Conservation (phyloP, 2,797 vertebrate species). For the Petrocephalus sullivani region DNA sequence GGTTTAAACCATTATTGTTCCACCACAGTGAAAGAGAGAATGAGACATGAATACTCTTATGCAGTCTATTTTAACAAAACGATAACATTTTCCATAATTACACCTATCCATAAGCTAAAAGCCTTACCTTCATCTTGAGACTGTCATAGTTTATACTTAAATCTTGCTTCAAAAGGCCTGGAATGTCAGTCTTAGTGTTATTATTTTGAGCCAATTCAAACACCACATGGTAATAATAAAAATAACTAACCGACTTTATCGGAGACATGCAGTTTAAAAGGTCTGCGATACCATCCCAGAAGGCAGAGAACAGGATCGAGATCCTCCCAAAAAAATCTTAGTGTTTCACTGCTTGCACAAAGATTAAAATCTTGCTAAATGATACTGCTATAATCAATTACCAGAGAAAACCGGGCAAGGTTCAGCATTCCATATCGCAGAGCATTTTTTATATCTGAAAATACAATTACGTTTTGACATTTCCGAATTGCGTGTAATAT, state of each 20-base stretch:
- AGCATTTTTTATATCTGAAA: neutral
- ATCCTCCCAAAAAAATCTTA: neutral
- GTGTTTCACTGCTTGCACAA: neutral
- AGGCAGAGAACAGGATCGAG: neutral
- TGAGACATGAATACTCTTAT: neutral
- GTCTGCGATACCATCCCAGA: neutral
- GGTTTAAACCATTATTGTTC: neutral
- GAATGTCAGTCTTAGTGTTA: neutral
- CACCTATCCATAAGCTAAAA: neutral
- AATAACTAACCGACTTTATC: neutral
- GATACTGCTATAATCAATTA: neutral
- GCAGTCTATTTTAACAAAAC: neutral
- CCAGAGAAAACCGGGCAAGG: neutral
- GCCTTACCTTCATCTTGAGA: neutral
- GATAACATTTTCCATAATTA: neutral
- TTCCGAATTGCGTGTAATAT: neutral
- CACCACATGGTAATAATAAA: neutral
- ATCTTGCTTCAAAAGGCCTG: neutral
- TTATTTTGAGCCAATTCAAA: neutral
- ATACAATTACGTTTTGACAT: slow-evolving; percentile 3
- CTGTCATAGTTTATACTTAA: neutral
- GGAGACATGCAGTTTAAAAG: neutral
- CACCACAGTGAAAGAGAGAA: neutral
- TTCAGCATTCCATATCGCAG: neutral
- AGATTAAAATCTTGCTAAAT: neutral